Conservation (phyloP, 1,140 invertebrate species). For the Leptinotarsa defecta region DNA sequence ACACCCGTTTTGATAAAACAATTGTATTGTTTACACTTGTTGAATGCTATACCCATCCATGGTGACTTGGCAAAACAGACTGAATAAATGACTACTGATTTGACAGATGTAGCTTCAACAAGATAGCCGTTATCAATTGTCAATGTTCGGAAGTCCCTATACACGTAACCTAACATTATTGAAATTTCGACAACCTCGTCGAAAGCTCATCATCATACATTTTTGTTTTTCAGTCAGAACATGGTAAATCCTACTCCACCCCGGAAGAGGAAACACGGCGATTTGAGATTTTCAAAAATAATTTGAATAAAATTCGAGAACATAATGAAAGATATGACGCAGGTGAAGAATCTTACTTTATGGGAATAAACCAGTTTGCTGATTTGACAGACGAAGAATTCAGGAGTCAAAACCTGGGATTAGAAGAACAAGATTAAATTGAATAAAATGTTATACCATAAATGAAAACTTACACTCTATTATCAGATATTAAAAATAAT, state of each 20-base stretch:
- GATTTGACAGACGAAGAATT: conserved; percentile 24
- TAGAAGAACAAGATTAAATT: not conserved
- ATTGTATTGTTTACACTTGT: no score
- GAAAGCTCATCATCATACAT: not conserved
- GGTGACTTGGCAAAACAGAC: no score
- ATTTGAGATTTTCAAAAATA: conserved; percentile 29
- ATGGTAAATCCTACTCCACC: conserved; percentile 18
- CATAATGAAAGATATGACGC: conserved; percentile 27
- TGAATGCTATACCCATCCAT: no score
- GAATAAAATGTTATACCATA: no score
- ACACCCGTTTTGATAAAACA: no score
- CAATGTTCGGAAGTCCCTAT: no score
- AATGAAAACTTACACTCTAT: no score
- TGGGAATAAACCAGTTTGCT: conserved; percentile 23
- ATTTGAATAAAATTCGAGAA: conserved; percentile 22
- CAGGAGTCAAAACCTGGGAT: not conserved
- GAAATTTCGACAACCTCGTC: not conserved
- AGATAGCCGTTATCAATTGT: no score
- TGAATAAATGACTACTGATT: no score
- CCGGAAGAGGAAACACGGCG: conserved; percentile 25
- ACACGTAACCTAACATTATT: not conserved
- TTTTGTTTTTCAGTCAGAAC: conserved; percentile 11
- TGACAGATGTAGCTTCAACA: no score
- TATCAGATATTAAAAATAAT: no score
- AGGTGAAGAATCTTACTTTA: conserved; percentile 18